Conservation (phyloP, 2,797 vertebrate genomes). For the Fratercula arctica region DNA sequence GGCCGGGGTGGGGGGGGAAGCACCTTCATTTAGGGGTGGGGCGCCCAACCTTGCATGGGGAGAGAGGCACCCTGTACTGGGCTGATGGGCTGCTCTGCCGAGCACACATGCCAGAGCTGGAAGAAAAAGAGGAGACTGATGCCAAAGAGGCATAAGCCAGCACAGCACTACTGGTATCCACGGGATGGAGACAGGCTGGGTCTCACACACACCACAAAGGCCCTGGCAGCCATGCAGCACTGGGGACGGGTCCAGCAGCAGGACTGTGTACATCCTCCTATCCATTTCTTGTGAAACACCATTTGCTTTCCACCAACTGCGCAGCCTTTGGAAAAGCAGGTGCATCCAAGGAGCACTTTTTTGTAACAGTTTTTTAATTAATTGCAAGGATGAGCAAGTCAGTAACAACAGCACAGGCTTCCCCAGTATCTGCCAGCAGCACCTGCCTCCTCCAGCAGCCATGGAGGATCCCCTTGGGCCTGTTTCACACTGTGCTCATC, state of each 20-base stretch:
- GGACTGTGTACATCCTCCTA: not conserved
- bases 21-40: not conserved
- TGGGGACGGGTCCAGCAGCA: not conserved
- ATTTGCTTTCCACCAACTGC: not conserved
- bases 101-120: not conserved
- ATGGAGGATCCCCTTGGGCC: not conserved
- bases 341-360: not conserved
- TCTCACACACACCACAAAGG: not conserved
- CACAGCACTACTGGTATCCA: not conserved
- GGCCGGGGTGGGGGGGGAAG: too few species aligned
- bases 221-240: not conserved
- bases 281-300: not conserved
- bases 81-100: not conserved
- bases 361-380: not conserved
- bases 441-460: not conserved
- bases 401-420: not conserved
- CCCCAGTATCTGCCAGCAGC: not conserved
- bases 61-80: not conserved
- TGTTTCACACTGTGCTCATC: not conserved
- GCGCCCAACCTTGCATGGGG: not conserved
- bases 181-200: not conserved
- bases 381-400: not conserved
- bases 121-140: not conserved
- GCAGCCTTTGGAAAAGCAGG: not conserved
- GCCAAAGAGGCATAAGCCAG: not conserved